Percentiles rank a stretch among this genome's conserved stretches.
phyloP scores from a whole-genome alignment of 64 coral and sea anemone genomes.

The Stichodactyla mertensii region DNA sequence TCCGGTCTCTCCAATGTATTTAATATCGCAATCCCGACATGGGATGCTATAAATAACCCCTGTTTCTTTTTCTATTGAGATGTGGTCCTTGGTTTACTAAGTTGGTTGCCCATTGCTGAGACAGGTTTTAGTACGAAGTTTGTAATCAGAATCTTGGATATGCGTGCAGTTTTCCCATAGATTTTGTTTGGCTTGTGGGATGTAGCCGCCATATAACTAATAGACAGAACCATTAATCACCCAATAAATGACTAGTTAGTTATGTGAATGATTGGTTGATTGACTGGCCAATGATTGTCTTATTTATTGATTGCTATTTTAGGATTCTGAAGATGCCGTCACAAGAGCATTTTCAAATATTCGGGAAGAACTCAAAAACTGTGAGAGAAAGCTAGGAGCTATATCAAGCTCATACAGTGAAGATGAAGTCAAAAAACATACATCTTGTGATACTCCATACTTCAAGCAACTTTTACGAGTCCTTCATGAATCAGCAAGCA shows the following conservation, averaged over 20 bases:
- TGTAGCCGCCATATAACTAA: too few relatives aligned
- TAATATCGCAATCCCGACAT: too few relatives aligned
- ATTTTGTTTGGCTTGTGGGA: too few relatives aligned
- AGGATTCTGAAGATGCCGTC: not conserved
- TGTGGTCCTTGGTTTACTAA: too few relatives aligned
- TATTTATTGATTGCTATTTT: not conserved
- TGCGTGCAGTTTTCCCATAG: too few relatives aligned
- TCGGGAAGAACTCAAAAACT: not conserved
- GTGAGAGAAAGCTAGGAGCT: not conserved
- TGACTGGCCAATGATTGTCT: not conserved
- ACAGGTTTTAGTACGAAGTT: too few relatives aligned
- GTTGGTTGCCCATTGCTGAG: too few relatives aligned
- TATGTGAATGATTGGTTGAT: not conserved
- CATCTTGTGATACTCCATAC: conserved; percentile 58
- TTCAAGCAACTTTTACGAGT: conserved; percentile 65
- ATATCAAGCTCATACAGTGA: not conserved
- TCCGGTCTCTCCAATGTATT: too few relatives aligned
- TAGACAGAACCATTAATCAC: too few relatives aligned
- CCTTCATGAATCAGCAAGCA: conserved; percentile 7
- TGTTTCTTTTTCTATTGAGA: too few relatives aligned
- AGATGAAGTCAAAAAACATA: not conserved
- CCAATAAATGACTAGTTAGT: not conserved
- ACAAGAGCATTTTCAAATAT: not conserved
- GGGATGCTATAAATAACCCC: too few relatives aligned
- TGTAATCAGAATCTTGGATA: too few relatives aligned